These are phyloP conservation scores for Nomada hirtipes DNA, from an alignment of 2,888 invertebrate genomes.

Conservation along the genomic window DNA sequence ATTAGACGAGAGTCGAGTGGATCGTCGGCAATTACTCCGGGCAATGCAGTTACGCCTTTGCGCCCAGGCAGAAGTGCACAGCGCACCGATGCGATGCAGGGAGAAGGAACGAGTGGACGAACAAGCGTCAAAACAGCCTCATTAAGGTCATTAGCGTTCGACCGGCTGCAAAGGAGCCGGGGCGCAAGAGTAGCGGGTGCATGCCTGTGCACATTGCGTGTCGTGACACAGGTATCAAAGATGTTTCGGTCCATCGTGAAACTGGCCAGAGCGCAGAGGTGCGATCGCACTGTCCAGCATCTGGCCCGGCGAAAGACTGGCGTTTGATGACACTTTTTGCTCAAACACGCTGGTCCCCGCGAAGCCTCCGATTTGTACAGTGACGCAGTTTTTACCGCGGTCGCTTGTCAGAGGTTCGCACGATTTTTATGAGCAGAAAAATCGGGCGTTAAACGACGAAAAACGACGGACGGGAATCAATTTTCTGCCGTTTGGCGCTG, in stretches of 20 bases:
- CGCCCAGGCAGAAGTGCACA: conserved; percentile 55
- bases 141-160: conserved; percentile 77
- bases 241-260: conserved; percentile 38
- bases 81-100: conserved; percentile 20
- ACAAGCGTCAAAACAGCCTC: conserved; percentile 77
- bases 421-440: neutral
- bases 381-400: neutral
- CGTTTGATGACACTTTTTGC: neutral
- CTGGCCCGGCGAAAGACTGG: conserved; percentile 11
- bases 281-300: conserved; percentile 15
- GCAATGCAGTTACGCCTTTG: conserved; percentile 70
- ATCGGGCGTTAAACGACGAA: neutral
- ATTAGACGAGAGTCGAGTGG: conserved; percentile 75
- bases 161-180: conserved; percentile 61
- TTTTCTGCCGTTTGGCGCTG: conserved; percentile 1
- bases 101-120: conserved; percentile 57
- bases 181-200: conserved; percentile 59
- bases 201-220: conserved; percentile 51
- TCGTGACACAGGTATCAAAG: conserved; percentile 55
- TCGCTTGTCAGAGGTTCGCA: no score
- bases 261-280: conserved; percentile 21
- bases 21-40: conserved; percentile 75
- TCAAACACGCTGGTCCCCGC: neutral
- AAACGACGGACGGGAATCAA: conserved; percentile 19
- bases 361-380: conserved; percentile 28